Evolutionary conservation across 2,888 invertebrate species (phyloP), one percentile per base, ranked within the genome.

Genomic region (Melangyna quadrimaculata): DNA sequence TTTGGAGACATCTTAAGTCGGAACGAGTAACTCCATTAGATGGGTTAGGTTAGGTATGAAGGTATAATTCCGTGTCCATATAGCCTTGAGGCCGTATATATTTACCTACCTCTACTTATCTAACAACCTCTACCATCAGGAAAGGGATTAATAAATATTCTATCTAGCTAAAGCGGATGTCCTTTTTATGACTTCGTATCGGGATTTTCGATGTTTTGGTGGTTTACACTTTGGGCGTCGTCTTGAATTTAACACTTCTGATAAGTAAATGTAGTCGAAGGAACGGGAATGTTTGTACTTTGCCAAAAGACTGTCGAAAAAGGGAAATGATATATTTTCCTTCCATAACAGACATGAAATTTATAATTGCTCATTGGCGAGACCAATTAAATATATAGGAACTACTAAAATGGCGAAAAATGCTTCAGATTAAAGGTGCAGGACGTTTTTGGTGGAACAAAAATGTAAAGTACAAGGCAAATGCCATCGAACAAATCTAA

Each of bases 1-100:
- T 86, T 86, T 86, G 63, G 86, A 86, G 69, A 86, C 86, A 78
- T 81, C 81, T 86, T 86, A 86, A 81, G 77, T 81, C 81, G 72
- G 43, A 61, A 59, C 24, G 59, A 59, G 65, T 55, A 37, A 55
- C 53, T 82, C 61, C 55, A 73, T 82, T 82, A 61, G 59, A 32
- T 17, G 35, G 2, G 77, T 22, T 17, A 37, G 2, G 29, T 8
- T 48, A 29, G 10, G 22, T 53, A 35, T 9, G n/a, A n/a, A 27
- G 27, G 3, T 43, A 40, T n/a, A 19, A n/a, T n/a, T 4, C 35
- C 12, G 5, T 51, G 40, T 40, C n/a, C 40, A n/a, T 51, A 22
- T 37, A 43, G 29, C 48, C n/a, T 55, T 19, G 12, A 48, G 14
- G 37, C 8, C 7, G 27, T 22, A 5, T 22, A 27, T 57, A 17